phyloP scores from a whole-genome alignment of 2,113 vertebrate species.

The Cottus gobio region DNA sequence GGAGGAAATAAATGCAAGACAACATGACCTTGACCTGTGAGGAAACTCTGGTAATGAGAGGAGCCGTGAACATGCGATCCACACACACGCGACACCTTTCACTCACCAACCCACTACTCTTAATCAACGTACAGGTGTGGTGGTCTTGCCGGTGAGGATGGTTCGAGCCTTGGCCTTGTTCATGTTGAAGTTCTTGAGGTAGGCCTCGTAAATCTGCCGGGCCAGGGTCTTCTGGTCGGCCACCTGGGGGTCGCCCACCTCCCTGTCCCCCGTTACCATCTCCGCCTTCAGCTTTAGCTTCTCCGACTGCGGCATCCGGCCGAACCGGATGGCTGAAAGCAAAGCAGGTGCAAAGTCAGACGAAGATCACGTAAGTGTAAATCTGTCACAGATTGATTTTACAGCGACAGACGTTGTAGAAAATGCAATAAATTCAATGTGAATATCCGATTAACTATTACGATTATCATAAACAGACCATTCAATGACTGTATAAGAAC shows the following conservation, averaged over 20 bases:
- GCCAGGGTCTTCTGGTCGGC: constrained; percentile 95
- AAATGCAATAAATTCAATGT: background rate
- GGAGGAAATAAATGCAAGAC: constrained; percentile 35
- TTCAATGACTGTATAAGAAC: background rate
- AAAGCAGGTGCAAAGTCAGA: constrained; percentile 19
- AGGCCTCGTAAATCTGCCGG: constrained; percentile 94
- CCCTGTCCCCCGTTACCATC: constrained; percentile 89
- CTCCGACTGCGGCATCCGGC: constrained; percentile 97
- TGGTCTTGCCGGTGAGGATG: constrained; percentile 95
- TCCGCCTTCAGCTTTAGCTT: constrained; percentile 97
- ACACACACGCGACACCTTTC: constrained; percentile 17
- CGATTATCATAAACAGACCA: background rate
- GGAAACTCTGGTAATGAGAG: constrained; percentile 32
- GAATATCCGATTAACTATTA: background rate
- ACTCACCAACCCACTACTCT: constrained; percentile 54
- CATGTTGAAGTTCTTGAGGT: constrained; percentile 99
- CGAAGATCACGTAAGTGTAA: background rate
- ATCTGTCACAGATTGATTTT: background rate
- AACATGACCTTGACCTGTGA: constrained; percentile 24
- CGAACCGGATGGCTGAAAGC: constrained; percentile 93
- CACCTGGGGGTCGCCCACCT: constrained; percentile 85
- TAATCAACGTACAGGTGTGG: constrained; percentile 89
- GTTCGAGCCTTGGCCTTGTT: constrained; percentile 97
- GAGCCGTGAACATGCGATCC: background rate
- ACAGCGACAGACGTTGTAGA: background rate